Percentiles rank a stretch among this genome's conserved stretches.
Conservation (phyloP, 1,140 invertebrate species). For the Dendrolimus kikuchii region DNA sequence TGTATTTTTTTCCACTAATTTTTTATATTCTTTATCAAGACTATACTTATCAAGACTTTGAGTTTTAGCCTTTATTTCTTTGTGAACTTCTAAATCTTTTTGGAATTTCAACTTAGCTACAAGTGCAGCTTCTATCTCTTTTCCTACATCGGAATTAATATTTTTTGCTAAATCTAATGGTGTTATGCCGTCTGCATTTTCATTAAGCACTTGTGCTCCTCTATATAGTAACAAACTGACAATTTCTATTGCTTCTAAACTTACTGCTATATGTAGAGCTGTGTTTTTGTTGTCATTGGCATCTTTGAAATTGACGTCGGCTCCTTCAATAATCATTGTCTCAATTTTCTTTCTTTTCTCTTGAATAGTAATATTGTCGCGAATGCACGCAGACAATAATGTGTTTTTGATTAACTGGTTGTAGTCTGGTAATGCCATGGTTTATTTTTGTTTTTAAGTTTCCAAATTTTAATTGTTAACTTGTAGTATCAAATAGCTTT, state of each 20-base stretch:
- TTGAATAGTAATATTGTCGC: constrained; percentile 5
- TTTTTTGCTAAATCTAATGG: constrained; percentile 10
- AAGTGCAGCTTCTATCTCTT: constrained; percentile 6
- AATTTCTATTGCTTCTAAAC: constrained; percentile 9
- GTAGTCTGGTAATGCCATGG: too few relatives aligned
- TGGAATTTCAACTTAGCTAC: too few relatives aligned
- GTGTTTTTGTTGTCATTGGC: constrained; percentile 11
- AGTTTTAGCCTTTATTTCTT: not conserved
- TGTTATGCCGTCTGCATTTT: constrained; percentile 4
- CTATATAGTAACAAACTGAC: constrained; percentile 7
- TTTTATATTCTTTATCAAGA: not conserved
- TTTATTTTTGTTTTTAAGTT: too few relatives aligned
- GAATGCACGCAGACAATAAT: constrained; percentile 3
- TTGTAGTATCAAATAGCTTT: too few relatives aligned
- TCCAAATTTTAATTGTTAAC: too few relatives aligned
- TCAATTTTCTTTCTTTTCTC: constrained; percentile 10
- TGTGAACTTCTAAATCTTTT: not conserved
- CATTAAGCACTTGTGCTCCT: constrained; percentile 1
- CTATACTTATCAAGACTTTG: not conserved
- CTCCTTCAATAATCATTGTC: constrained; percentile 6
- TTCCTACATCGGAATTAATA: constrained; percentile 1
- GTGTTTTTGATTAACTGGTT: not conserved
- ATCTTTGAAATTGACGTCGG: constrained; percentile 12
- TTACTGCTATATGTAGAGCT: constrained; percentile 10
- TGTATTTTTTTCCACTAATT: not conserved